Evolutionary conservation across 2,797 vertebrate genomes (phyloP), one percentile per base, ranked within the genome.

Genomic region (Distichodus sexfasciatus): DNA sequence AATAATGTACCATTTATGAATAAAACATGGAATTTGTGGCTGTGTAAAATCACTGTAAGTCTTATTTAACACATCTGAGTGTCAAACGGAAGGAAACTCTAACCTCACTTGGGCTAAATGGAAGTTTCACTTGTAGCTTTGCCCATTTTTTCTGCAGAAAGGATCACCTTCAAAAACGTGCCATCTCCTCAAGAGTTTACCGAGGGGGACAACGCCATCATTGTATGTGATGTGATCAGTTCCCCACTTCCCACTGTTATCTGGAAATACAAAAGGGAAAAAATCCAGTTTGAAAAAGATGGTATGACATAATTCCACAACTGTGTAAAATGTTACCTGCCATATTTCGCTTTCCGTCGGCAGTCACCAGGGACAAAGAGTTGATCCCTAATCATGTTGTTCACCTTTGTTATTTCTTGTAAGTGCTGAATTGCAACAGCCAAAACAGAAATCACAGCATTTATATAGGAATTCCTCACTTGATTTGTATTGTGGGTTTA

Each of bases 171-270:
- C 90, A 95, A 88, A 79, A 96, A 95, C 0, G 94, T 92, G 2
- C 95, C 96, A 0, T 95, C 96, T 8, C 97, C 94, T 0, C 97
- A 99, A 85, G 97, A 99, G 69, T 99, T 98, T 81, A 94, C 85
- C 4, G 97, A 98, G 70, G 95, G 95, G 9, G 95, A 98, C 24
- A 91, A 92, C 2, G 97, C 96, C 0, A 87, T 93, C 85, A 92
- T 99, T 0, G 77, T 96, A 19, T 99, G 97, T 69, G 95, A 99
- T 0, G 94, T 98, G 71, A 84, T 92, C 83, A 96, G 96, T 81
- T 96, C 94, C 0, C 92, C 98, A 15, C 93, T 93, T 2, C 95
- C 97, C n/a, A 93, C 92, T 12, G 92, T 99, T 78, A 90, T 94
- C 81, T 99, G 97, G 97, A 96, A 96, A 74, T 95, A 94, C 80